Percentiles rank a stretch among this genome's conserved stretches.
Evolutionary conservation across 2,888 invertebrate species (phyloP).

Genomic region (Noctua comes): DNA sequence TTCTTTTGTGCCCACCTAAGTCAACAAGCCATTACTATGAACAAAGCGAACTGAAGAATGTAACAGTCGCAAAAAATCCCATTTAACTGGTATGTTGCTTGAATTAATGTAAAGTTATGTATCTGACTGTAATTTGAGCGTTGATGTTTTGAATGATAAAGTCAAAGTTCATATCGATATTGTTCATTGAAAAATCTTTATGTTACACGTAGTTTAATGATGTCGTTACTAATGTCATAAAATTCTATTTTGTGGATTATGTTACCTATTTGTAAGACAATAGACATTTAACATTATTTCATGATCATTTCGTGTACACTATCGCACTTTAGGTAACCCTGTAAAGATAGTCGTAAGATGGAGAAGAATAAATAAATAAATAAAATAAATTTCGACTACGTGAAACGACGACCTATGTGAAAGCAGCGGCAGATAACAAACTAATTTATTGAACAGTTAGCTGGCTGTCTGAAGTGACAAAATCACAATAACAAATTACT

Average conservation of each 20-base stretch:
- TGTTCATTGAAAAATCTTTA: background rate
- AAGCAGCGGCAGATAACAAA: background rate
- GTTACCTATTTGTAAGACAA: background rate
- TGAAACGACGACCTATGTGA: background rate
- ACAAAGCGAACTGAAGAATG: background rate
- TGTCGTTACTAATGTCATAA: background rate
- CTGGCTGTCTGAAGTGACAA: background rate
- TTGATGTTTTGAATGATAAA: slow-evolving; percentile 3
- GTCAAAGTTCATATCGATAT: background rate
- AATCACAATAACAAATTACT: background rate
- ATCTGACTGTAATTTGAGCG: background rate
- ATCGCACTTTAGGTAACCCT: no score
- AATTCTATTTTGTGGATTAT: slow-evolving; percentile 4
- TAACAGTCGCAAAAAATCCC: background rate
- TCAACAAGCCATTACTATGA: background rate
- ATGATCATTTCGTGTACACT: background rate
- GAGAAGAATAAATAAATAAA: no score
- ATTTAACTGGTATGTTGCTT: background rate
- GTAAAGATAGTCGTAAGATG: no score
- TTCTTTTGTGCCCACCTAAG: background rate
- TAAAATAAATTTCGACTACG: no score
- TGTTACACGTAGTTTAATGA: background rate
- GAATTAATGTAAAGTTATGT: slow-evolving; percentile 20
- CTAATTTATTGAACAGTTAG: background rate
- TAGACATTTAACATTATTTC: background rate